These are phyloP conservation scores for Carterocephalus palaemon DNA, from an alignment of 2,888 invertebrate genomes.

Conservation along the genomic window DNA sequence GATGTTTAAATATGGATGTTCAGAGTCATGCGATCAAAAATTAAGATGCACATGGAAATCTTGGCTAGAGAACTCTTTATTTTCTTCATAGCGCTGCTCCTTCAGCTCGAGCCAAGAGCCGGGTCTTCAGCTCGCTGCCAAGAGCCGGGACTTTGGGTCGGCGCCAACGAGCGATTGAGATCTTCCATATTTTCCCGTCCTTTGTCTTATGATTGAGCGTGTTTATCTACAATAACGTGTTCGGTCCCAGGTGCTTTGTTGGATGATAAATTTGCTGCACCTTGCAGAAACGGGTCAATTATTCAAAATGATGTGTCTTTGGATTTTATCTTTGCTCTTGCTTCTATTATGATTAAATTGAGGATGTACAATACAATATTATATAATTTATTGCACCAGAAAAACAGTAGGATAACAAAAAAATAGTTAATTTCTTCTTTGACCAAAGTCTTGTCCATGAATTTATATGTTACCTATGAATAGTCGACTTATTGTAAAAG, in stretches of 20 bases:
- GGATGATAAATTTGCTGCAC: not conserved
- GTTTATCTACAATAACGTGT: constrained; percentile 20
- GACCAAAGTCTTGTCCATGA: too few relatives aligned
- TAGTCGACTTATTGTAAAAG: too few relatives aligned
- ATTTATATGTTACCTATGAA: too few relatives aligned
- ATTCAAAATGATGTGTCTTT: too few relatives aligned
- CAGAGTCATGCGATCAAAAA: constrained; percentile 12
- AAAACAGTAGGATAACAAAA: too few relatives aligned
- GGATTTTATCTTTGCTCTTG: too few relatives aligned
- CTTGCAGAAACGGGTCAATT: too few relatives aligned
- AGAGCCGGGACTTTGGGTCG: constrained; percentile 36
- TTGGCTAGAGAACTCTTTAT: constrained; percentile 20
- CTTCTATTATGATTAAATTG: too few relatives aligned
- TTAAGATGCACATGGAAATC: constrained; percentile 9
- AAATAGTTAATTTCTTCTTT: too few relatives aligned
- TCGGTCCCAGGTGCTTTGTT: constrained; percentile 12
- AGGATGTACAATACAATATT: too few relatives aligned
- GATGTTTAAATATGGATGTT: too few relatives aligned
- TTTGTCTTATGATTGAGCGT: constrained; percentile 23
- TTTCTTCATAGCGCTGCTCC: constrained; percentile 11
- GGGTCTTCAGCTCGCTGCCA: constrained; percentile 33
- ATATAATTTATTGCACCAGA: too few relatives aligned
- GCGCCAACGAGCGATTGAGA: constrained; percentile 31
- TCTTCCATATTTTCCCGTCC: constrained; percentile 20
- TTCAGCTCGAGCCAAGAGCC: constrained; percentile 34